phyloP scores from a whole-genome alignment of 2,797 vertebrate genomes.

The Synanceia verrucosa region DNA sequence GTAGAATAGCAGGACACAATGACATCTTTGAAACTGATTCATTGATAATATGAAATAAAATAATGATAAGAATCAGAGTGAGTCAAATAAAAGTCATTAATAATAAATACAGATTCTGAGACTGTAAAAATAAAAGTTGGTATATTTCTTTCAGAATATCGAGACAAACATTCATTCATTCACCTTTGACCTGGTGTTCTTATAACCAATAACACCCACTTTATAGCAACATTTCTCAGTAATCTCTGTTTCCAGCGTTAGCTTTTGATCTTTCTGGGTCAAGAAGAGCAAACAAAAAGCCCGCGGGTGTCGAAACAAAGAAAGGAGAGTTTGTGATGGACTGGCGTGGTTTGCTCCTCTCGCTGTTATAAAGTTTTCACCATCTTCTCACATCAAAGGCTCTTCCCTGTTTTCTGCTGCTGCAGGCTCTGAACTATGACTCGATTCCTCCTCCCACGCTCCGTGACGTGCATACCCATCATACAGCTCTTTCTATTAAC shows the following conservation, averaged over 20 bases:
- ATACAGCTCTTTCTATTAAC: conserved; percentile 27
- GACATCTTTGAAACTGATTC: too few relatives aligned
- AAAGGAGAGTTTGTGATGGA: background rate
- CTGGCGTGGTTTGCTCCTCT: background rate
- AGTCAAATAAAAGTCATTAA: too few relatives aligned
- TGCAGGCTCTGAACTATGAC: conserved; percentile 39
- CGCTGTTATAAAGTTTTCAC: conserved; percentile 49
- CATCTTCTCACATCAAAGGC: conserved; percentile 61
- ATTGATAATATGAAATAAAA: too few relatives aligned
- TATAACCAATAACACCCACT: background rate
- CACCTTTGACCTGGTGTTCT: background rate
- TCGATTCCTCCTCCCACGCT: conserved; percentile 39
- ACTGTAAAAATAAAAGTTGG: too few relatives aligned
- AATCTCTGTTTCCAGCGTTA: too few relatives aligned
- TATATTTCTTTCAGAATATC: too few relatives aligned
- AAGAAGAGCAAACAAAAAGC: too few relatives aligned
- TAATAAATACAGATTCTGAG: too few relatives aligned
- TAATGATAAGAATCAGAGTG: too few relatives aligned
- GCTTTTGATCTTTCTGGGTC: too few relatives aligned
- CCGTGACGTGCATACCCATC: conserved; percentile 15
- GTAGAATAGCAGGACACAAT: too few relatives aligned
- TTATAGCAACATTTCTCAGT: too few relatives aligned
- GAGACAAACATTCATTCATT: background rate
- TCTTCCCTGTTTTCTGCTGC: conserved; percentile 22
- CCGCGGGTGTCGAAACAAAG: background rate